A percentile compares a stretch with the other conserved stretches of the same genome.
Conservation (phyloP, 1,140 invertebrate species). For the Leptinotarsa undecemlineata region DNA sequence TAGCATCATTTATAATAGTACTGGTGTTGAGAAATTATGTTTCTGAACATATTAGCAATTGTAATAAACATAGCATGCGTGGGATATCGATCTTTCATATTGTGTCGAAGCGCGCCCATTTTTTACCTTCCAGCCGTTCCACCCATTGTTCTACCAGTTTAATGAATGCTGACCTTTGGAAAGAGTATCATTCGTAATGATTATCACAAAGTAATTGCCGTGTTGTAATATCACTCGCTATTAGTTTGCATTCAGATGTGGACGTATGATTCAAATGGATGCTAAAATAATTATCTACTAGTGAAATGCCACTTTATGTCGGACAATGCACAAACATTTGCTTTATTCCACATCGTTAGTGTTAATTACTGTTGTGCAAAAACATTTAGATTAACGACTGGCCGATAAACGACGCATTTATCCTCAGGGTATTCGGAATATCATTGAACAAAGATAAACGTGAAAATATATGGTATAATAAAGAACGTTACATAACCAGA, state of each 20-base stretch:
- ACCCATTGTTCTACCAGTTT: constrained; percentile 11
- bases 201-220: constrained; percentile 16
- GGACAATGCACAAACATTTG: constrained; percentile 6
- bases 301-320: not conserved
- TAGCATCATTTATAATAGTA: not conserved
- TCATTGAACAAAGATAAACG: too few species aligned
- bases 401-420: too few species aligned
- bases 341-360: not conserved
- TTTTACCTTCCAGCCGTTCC: not conserved
- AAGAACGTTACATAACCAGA: too few species aligned
- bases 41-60: not conserved
- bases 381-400: too few species aligned
- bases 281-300: not conserved
- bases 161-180: constrained; percentile 14
- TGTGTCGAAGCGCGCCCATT: constrained; percentile 9
- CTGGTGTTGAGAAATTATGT: constrained; percentile 6
- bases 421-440: too few species aligned
- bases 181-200: constrained; percentile 17
- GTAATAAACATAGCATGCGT: constrained; percentile 3
- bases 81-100: not conserved
- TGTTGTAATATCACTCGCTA: not conserved
- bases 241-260: not conserved
- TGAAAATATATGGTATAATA: too few species aligned
- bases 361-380: not conserved
- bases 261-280: not conserved